A percentile compares a stretch with the other conserved stretches of the same genome.
Evolutionary conservation across 2,797 vertebrate species (phyloP).

Genomic region (Tapera naevia): DNA sequence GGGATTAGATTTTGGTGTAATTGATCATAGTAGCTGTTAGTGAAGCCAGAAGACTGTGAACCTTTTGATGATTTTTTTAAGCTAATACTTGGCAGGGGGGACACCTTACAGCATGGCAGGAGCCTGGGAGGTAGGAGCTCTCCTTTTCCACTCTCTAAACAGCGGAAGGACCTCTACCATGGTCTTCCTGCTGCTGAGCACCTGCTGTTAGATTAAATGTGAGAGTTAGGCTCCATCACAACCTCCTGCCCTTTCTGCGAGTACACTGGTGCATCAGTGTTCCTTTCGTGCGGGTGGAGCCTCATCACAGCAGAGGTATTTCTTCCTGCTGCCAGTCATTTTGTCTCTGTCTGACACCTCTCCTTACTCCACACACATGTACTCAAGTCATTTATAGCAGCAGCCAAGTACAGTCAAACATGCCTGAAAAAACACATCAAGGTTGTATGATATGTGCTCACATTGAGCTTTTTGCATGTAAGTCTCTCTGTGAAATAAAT

Average conservation of each 20-base stretch:
- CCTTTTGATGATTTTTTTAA: background rate
- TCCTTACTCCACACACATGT: rapidly evolving
- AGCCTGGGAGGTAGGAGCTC: background rate
- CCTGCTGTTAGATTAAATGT: background rate
- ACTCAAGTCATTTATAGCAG: background rate
- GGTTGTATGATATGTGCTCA: background rate
- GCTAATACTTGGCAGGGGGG: background rate
- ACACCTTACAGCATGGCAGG: background rate
- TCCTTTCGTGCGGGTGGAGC: background rate
- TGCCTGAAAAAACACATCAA: background rate
- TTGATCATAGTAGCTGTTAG: background rate
- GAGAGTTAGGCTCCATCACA: background rate
- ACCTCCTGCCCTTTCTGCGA: background rate
- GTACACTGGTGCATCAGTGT: rapidly evolving
- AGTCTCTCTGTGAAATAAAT: background rate
- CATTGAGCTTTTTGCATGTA: background rate
- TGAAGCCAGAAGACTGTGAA: background rate
- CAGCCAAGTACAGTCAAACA: background rate
- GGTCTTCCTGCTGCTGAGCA: background rate
- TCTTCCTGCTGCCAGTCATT: background rate
- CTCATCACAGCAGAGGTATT: background rate
- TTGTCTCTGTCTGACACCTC: background rate
- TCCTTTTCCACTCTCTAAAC: background rate
- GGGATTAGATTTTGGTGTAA: background rate
- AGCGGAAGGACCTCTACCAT: background rate